Percentiles rank a stretch among this genome's conserved stretches.
phyloP scores from a whole-genome alignment of 2,113 vertebrate species.

The Chloropsis cyanopogon region DNA sequence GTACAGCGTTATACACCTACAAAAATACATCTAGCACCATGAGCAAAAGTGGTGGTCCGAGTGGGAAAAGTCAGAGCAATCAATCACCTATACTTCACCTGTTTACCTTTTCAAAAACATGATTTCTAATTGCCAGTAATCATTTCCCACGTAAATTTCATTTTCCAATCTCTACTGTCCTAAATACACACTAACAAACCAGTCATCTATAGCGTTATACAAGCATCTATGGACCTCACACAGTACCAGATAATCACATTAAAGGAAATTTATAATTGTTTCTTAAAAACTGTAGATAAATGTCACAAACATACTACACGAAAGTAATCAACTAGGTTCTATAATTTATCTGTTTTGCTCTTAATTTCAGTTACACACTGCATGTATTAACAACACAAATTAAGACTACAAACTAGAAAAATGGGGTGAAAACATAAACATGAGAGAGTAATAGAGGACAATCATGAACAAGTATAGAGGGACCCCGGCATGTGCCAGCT shows the following conservation, averaged over 20 bases:
- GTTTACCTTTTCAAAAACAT: neutral
- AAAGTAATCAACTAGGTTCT: neutral
- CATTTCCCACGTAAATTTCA: neutral
- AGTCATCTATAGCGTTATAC: rapidly evolving
- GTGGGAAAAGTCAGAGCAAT: neutral
- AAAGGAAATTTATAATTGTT: neutral
- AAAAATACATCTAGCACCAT: neutral
- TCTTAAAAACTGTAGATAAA: neutral
- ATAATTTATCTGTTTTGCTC: neutral
- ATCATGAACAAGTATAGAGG: rapidly evolving
- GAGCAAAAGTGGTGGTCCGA: neutral
- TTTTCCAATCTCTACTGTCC: neutral
- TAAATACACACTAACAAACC: neutral
- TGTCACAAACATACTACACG: rapidly evolving
- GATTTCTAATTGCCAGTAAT: neutral
- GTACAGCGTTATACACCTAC: rapidly evolving
- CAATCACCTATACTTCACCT: too few relatives aligned
- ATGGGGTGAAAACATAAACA: rapidly evolving
- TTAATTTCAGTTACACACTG: neutral
- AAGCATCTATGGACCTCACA: neutral
- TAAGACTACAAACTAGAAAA: neutral
- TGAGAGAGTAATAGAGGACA: rapidly evolving
- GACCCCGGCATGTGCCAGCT: rapidly evolving
- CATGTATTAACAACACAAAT: neutral
- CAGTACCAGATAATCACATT: neutral